Evolutionary conservation across 2,888 invertebrate genomes (phyloP), one percentile per base, ranked within the genome.

Genomic region (Odontocolon sp.): DNA sequence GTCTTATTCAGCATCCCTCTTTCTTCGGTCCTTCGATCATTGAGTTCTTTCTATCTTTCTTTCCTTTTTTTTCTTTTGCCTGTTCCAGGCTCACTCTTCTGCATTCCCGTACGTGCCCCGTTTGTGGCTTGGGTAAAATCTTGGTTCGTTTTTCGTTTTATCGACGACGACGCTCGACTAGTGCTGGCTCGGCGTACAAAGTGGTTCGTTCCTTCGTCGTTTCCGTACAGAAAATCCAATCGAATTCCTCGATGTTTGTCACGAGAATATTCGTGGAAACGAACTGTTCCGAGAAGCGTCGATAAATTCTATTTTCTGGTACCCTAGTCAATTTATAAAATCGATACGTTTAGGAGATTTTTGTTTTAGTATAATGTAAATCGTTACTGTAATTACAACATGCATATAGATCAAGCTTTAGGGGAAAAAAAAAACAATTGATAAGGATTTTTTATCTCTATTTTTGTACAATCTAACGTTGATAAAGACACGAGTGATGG

Each of bases 91-190:
- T 66, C 14, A 50, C 57, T 66, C 57, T 38, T 72, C 64, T 59
- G 40, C 72, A 72, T 66, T 66, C 56, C 64, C 57, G 66, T 64
- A 72, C 72, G 72, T 72, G 72, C 57, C 18, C 36, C 47, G 36
- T 71, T 64, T 45, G 61, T 14, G 38, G 36, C 28, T 23, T 63
- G 45, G 31, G 50, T 57, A 66, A 57, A 71, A 66, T 72, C 71
- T 57, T 64, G 31, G 42, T 57, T 72, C 45, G 61, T 71, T 63
- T 64, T 54, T 21, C 50, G 45, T 63, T 50, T 64, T 64, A 64
- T 72, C 64, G 40, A 47, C 38, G 64, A 45, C 3, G 47, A 38
- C 57, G 28, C 40, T 33, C 28, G 8, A 14, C 42, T 28, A n/a
- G 6, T 2, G 47, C 28, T 47, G 45, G 70, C 18, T n/a, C 42